These are phyloP conservation scores for Rissa tridactyla DNA, from an alignment of 2,113 vertebrate genomes.

Conservation along the genomic window DNA sequence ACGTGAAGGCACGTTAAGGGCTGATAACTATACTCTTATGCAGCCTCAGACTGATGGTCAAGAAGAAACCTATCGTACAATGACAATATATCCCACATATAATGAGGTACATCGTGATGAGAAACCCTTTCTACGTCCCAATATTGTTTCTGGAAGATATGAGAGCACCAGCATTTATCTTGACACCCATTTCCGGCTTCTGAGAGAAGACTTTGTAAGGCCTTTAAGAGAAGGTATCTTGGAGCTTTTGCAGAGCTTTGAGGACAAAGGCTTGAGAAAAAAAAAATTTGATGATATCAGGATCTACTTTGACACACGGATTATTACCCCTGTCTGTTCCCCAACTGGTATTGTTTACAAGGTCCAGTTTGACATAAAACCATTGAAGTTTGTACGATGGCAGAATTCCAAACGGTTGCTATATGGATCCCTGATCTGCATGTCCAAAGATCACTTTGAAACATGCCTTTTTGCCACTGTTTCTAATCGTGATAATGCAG, in stretches of 20 bases:
- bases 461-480: constrained; percentile 91
- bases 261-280: constrained; percentile 69
- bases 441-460: constrained; percentile 90
- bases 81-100: constrained; percentile 85
- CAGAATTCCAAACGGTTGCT: constrained; percentile 90
- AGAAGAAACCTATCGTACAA: constrained; percentile 76
- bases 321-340: constrained; percentile 81
- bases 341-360: constrained; percentile 81
- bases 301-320: constrained; percentile 82
- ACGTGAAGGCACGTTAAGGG: constrained; percentile 82
- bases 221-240: constrained; percentile 89
- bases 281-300: constrained; percentile 87
- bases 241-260: constrained; percentile 77
- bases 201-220: constrained; percentile 92
- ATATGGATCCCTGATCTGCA: constrained; percentile 90
- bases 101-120: constrained; percentile 81
- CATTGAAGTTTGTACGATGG: constrained; percentile 88
- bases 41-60: constrained; percentile 43
- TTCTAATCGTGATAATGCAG: constrained; percentile 77
- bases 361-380: constrained; percentile 83
- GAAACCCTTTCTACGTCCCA: constrained; percentile 86
- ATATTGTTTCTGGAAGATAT: constrained; percentile 80
- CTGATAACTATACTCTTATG: constrained; percentile 78
- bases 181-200: constrained; percentile 93
- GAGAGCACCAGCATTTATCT: constrained; percentile 83